These are phyloP conservation scores for Anguilla megastoma DNA, from an alignment of 2,797 vertebrate species.

Conservation along the genomic window DNA sequence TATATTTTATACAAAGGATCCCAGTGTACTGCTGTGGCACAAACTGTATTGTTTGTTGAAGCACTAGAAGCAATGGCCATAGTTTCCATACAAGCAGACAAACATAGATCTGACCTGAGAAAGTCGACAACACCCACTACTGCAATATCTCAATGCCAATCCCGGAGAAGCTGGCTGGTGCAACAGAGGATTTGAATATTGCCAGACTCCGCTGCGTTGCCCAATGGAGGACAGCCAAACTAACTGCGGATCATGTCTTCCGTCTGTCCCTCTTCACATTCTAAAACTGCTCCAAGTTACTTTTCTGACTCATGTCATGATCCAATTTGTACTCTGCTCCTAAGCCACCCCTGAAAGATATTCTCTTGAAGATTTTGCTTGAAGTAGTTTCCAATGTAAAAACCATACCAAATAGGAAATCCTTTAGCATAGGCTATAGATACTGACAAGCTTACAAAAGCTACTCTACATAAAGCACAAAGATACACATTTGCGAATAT, in stretches of 20 bases:
- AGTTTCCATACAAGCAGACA: background rate
- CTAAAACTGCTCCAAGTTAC: background rate
- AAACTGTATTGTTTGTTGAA: background rate
- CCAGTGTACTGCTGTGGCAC: background rate
- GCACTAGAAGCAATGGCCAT: background rate
- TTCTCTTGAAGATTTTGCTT: too few species aligned
- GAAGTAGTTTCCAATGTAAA: background rate
- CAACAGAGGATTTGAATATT: background rate
- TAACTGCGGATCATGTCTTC: background rate
- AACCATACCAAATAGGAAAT: background rate
- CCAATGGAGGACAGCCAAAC: slow-evolving; percentile 16
- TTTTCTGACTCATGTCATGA: background rate
- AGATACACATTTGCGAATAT: background rate
- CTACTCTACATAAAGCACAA: background rate
- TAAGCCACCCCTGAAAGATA: background rate
- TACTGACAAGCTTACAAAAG: background rate
- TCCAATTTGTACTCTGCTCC: background rate
- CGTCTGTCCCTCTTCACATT: background rate
- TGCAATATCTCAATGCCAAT: background rate
- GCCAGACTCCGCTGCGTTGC: background rate
- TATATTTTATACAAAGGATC: background rate
- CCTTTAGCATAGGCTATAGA: background rate
- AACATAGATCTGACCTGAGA: background rate
- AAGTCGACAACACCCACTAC: background rate
- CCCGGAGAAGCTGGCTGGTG: background rate